Evolutionary conservation across 92 coral and sea anemone genomes (phyloP), one percentile per base, ranked within the genome.

Genomic region (Umimayanthus chanpuru): DNA sequence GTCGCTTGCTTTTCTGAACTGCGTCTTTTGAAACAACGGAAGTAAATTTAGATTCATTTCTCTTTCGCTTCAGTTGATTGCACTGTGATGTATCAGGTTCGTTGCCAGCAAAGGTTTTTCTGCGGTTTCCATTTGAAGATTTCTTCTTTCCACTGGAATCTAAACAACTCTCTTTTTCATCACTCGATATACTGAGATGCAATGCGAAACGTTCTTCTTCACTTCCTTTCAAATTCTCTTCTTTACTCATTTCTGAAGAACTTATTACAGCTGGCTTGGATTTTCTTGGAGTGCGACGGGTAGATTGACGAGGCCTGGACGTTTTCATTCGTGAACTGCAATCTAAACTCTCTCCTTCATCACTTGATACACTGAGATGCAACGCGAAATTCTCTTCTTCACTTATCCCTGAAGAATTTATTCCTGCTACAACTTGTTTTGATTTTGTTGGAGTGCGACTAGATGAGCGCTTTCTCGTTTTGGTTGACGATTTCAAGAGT

Each of bases 11-110:
- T 91, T 3, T 30, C 55, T 28, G 76, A 81, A 67, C 58, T 83
- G 89, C 28, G 43, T 61, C 38, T 64, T 85, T 91, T 21, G 91
- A 80, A 85, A 73, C 40, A 26, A 58, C 89, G 6, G 78, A 16
- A 73, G 80, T 71, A 38, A 73, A 47, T 64, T 81, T 28, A 65
- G 16, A 2, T 44, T 73, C 43, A 16, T 49, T 71, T 29, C 21
- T 72, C 67, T 64, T 28, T 20, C n/a, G 20, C 40, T 76, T 58
- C 58, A 65, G 32, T 25, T 38, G 15, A 5, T 85, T 21, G 4
- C 20, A 41, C 16, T 36, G 36, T 30, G 75, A 64, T 6, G 8
- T 20, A 26, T 30, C 21, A 36, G 50, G 9, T 32, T 81, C 32
- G 9, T 28, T 58, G 49, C 44, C 3, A 7, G 50, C 6, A 2